Percentiles rank a stretch among this genome's conserved stretches.
Evolutionary conservation across 1,140 invertebrate genomes (phyloP).

Genomic region (Glomeris maerens): DNA sequence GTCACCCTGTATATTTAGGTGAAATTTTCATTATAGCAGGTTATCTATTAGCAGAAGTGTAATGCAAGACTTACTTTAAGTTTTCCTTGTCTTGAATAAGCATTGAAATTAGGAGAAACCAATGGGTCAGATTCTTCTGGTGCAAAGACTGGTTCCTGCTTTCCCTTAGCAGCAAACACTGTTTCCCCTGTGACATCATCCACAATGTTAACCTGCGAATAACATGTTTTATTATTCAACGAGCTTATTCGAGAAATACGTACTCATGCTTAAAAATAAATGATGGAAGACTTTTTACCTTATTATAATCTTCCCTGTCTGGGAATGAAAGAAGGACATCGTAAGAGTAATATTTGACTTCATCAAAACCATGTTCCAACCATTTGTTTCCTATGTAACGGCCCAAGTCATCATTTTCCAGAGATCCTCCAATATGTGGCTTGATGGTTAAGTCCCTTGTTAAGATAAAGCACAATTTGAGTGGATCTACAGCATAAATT

Average conservation of each 20-base stretch:
- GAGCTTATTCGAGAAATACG: background rate
- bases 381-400: slow-evolving; percentile 5
- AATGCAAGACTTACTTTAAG: slow-evolving; percentile 16
- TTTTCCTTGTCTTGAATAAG: slow-evolving; percentile 16
- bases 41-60: no score
- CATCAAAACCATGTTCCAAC: slow-evolving; percentile 10
- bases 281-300: slow-evolving; percentile 5
- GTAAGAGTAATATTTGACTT: slow-evolving; percentile 9
- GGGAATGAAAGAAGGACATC: slow-evolving; percentile 16
- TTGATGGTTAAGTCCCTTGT: no score
- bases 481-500: no score
- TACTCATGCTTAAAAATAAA: background rate
- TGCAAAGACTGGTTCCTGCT: no score
- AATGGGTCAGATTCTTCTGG: slow-evolving; percentile 6
- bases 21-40: background rate
- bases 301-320: background rate
- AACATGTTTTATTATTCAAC: slow-evolving; percentile 12
- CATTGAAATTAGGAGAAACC: slow-evolving; percentile 14
- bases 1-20: slow-evolving; percentile 6
- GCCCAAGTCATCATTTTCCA: background rate
- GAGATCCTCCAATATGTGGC: slow-evolving; percentile 10
- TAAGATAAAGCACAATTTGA: no score
- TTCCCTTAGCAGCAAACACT: background rate
- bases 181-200: background rate
- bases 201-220: slow-evolving; percentile 1